Conservation (phyloP, 2,888 invertebrate genomes). For the Hirtodrosophila trivittata region DNA sequence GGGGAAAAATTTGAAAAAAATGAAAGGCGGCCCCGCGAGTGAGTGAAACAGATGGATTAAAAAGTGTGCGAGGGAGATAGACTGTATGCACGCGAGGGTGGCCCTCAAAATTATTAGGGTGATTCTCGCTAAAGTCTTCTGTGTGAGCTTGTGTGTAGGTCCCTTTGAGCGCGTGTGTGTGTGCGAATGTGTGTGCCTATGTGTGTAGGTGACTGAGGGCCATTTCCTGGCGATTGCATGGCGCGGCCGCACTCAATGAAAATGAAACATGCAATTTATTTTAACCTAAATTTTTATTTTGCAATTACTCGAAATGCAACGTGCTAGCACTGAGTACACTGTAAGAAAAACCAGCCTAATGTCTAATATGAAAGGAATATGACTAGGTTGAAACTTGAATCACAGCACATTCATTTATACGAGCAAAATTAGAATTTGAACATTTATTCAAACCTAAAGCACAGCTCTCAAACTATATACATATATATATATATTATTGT, state of each 20-base stretch:
- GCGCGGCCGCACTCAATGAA: constrained; percentile 16
- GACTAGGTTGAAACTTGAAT: no score
- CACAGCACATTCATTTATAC: no score
- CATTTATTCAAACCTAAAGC: no score
- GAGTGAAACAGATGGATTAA: constrained; percentile 10
- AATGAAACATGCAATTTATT: constrained; percentile 70
- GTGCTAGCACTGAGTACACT: constrained; percentile 25
- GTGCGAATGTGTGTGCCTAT: neutral
- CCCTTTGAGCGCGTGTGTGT: neutral
- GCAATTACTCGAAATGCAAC: constrained; percentile 37
- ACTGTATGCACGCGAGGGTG: constrained; percentile 28
- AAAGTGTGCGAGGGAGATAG: constrained; percentile 29
- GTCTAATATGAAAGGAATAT: no score
- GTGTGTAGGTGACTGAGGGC: constrained; percentile 25
- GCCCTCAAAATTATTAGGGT: neutral
- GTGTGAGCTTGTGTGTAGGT: neutral
- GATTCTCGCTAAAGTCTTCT: neutral
- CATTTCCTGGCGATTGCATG: constrained; percentile 41
- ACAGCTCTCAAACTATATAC: no score
- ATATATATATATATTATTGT: no score
- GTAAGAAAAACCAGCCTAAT: neutral
- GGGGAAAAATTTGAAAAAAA: constrained; percentile 1
- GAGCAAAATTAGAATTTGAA: no score
- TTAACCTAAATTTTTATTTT: constrained; percentile 64
- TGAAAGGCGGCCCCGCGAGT: neutral